Evolutionary conservation across 2,113 vertebrate species (phyloP), one percentile per base, ranked within the genome.

Genomic region (Brienomyrus longianalis): DNA sequence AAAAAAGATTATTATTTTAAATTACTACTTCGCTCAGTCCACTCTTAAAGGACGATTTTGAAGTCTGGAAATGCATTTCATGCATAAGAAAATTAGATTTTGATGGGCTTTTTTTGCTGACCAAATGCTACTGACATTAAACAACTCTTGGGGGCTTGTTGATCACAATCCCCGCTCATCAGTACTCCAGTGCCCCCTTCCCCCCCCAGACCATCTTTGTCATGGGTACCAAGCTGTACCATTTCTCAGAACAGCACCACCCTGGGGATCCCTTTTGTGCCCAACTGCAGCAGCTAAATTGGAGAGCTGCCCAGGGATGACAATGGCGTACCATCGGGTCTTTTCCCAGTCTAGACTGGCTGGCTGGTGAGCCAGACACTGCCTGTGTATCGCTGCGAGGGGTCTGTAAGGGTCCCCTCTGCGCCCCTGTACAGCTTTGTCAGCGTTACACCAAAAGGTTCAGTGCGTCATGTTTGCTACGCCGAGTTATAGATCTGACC

Each of bases 271-370:
- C 70, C 74, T 59, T 88, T 88, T 90, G 90, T 88, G 39, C 87
- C 62, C 80, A 43, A 88, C 47, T 54, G 47, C 47, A 84, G 48
- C 62, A 74, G 62, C 87, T 9, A 51, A 62, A 45, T 77, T 90
- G 90, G 90, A 88, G 23, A 45, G 1, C 13, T 84, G 90, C 90
- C 90, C 90, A 62, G 86, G 54, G 90, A 74, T 48, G 66, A 88
- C 86, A 88, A 90, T 88, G 48, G 86, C 54, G 85, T 51, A 7
- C 43, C 86, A 52, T 88, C 11, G 31, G 19, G 86, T 52, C 45
- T 83, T 74, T 88, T 39, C 86, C 74, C 50, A 47, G 90, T 90
- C 90, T 88, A 90, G 90, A 90, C 90, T 56, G 90, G 7, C 87
- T 62, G 70, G 59, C 50, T 83, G 74, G 51, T 51, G 10, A 74